phyloP scores from a whole-genome alignment of 30 jellyfish, hydroid and myxozoan genomes.

The Hydractinia symbiolongicarpus region DNA sequence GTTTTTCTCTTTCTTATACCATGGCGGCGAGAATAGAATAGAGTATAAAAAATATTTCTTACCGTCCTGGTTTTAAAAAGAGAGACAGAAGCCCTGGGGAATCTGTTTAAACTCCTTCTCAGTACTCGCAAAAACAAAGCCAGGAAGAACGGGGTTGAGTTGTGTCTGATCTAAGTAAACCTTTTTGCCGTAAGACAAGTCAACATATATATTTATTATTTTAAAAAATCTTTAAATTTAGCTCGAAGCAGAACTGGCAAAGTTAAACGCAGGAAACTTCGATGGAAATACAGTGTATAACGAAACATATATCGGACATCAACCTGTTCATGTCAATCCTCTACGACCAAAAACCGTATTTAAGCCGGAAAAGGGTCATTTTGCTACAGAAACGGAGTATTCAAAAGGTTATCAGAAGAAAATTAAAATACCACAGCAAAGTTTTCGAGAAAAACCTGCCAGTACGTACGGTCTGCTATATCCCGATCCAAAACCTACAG shows the following conservation, averaged over 20 bases:
- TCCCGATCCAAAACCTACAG: slow-evolving; percentile 57
- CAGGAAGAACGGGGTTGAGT: too few species aligned
- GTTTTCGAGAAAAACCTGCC: slow-evolving; percentile 64
- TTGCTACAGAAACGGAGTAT: slow-evolving; percentile 61
- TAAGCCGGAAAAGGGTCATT: slow-evolving; percentile 14
- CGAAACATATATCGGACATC: slow-evolving; percentile 47
- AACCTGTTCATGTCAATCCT: slow-evolving; percentile 31
- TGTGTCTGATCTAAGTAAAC: too few species aligned
- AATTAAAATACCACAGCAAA: slow-evolving; percentile 9
- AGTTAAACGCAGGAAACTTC: slow-evolving; percentile 45
- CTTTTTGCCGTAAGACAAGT: too few species aligned
- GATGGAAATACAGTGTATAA: slow-evolving; percentile 51
- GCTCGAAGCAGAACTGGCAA: slow-evolving; percentile 58
- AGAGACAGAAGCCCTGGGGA: too few species aligned
- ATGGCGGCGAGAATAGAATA: too few species aligned
- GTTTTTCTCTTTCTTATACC: too few species aligned
- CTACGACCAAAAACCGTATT: slow-evolving; percentile 42
- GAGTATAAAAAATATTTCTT: too few species aligned
- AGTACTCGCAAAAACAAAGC: too few species aligned
- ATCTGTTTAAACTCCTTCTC: too few species aligned
- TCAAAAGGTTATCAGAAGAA: slow-evolving; percentile 40
- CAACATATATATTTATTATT: too few species aligned
- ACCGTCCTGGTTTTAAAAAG: too few species aligned
- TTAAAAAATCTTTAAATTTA: slow-evolving; percentile 13
- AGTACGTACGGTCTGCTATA: slow-evolving; percentile 58